A percentile compares a stretch with the other conserved stretches of the same genome.
Evolutionary conservation across 2,797 vertebrate genomes (phyloP).

Genomic region (Gallinago nigripennis): DNA sequence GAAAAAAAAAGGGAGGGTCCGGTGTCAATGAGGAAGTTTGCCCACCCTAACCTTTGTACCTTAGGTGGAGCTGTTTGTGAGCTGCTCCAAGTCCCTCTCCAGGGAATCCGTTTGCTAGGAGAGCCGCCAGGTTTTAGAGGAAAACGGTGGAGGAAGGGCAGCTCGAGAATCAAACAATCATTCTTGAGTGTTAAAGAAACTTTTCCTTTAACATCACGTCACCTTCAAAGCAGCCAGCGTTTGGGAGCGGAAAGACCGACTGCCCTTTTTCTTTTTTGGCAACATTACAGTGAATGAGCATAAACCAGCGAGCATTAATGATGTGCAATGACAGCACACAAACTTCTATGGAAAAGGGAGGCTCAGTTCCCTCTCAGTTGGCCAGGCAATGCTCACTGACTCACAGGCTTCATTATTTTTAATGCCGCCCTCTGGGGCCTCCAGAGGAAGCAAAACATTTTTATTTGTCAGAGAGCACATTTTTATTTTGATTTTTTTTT

Average conservation of each 20-base stretch:
- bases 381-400: constrained; percentile 33
- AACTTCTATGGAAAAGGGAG: constrained; percentile 32
- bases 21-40: constrained; percentile 14
- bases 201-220: not conserved
- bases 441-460: constrained; percentile 63
- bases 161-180: constrained; percentile 4
- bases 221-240: constrained; percentile 2
- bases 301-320: not conserved
- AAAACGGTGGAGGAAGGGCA: constrained; percentile 37
- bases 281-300: not conserved
- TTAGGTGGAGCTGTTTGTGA: constrained; percentile 54
- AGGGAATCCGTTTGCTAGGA: constrained; percentile 11
- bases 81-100: constrained; percentile 19
- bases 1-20: constrained; percentile 6
- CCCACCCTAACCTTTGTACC: constrained; percentile 59
- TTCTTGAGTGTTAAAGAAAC: not conserved
- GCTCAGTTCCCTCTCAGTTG: constrained; percentile 33
- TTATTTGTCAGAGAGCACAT: constrained; percentile 49
- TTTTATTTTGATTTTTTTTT: not conserved
- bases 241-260: constrained; percentile 1
- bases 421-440: constrained; percentile 49
- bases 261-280: constrained; percentile 31
- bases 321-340: constrained; percentile 56
- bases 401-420: constrained; percentile 42
- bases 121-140: constrained; percentile 4